Conservation (phyloP, 2,888 invertebrate genomes). For the Napeogenes sylphis region DNA sequence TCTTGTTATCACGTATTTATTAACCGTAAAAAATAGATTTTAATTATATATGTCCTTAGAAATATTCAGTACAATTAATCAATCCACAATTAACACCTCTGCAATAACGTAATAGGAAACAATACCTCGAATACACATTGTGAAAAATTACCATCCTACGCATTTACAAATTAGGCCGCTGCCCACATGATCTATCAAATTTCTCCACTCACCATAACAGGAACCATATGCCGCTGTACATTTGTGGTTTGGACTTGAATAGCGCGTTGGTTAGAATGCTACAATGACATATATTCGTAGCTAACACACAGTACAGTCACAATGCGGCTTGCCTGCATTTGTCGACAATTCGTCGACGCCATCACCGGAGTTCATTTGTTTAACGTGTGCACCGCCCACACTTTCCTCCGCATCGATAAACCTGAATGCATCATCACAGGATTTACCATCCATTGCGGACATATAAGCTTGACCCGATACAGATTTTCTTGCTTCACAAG, state of each 20-base stretch:
- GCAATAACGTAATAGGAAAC: conserved; percentile 8
- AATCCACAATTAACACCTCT: background rate
- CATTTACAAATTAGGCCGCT: conserved; percentile 25
- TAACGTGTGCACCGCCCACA: conserved; percentile 27
- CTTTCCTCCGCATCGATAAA: conserved; percentile 18
- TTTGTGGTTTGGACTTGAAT: conserved; percentile 20
- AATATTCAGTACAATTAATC: background rate
- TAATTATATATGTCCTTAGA: background rate
- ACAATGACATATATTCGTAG: conserved; percentile 21
- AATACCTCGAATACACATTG: conserved; percentile 18
- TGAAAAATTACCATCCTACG: conserved; percentile 19
- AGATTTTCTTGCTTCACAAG: conserved; percentile 13
- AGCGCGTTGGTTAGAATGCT: conserved; percentile 8
- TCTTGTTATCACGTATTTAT: background rate
- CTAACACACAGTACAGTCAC: conserved; percentile 20
- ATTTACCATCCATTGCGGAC: conserved; percentile 21
- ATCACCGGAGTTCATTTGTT: conserved; percentile 27
- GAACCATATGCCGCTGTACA: conserved; percentile 11
- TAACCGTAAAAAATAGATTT: background rate
- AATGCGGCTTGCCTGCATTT: conserved; percentile 28
- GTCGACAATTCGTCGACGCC: conserved; percentile 30
- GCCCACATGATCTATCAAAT: conserved; percentile 12
- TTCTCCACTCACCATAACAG: conserved; percentile 4
- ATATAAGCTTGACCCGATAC: conserved; percentile 12
- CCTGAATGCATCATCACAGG: conserved; percentile 15